Conservation (phyloP, 2,888 invertebrate genomes). For the Mythimna pallens region DNA sequence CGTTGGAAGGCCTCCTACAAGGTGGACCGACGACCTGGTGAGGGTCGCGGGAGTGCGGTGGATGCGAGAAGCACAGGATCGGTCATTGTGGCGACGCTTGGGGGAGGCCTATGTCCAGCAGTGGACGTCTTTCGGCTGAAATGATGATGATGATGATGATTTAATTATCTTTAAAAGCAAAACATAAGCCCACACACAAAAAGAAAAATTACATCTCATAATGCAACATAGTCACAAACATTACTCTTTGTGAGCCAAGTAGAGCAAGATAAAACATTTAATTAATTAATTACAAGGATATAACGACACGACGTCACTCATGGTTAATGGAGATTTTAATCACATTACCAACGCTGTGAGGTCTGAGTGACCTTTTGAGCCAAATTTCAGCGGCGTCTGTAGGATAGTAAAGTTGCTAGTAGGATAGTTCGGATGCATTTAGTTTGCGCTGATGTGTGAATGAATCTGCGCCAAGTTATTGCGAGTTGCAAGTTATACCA, state of each 20-base stretch:
- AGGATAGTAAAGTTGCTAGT: constrained; percentile 34
- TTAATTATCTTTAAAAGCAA: constrained; percentile 36
- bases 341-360: constrained; percentile 67
- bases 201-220: constrained; percentile 56
- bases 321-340: constrained; percentile 72
- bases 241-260: constrained; percentile 56
- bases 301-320: constrained; percentile 57
- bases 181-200: constrained; percentile 33
- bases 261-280: constrained; percentile 66
- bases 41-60: too few species aligned
- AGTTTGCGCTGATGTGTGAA: constrained; percentile 30
- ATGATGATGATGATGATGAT: too few species aligned
- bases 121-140: too few species aligned
- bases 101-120: too few species aligned
- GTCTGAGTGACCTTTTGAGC: constrained; percentile 59
- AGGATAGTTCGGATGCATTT: constrained; percentile 18
- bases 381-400: constrained; percentile 37
- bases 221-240: constrained; percentile 49
- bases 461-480: constrained; percentile 29
- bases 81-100: too few species aligned
- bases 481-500: constrained; percentile 11
- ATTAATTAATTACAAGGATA: constrained; percentile 66
- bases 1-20: too few species aligned
- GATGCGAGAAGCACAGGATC: too few species aligned
- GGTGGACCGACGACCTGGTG: too few species aligned